Percentiles rank a stretch among this genome's conserved stretches.
Conservation (phyloP, 2,113 vertebrate genomes). For the Cheirogaleus medius region DNA sequence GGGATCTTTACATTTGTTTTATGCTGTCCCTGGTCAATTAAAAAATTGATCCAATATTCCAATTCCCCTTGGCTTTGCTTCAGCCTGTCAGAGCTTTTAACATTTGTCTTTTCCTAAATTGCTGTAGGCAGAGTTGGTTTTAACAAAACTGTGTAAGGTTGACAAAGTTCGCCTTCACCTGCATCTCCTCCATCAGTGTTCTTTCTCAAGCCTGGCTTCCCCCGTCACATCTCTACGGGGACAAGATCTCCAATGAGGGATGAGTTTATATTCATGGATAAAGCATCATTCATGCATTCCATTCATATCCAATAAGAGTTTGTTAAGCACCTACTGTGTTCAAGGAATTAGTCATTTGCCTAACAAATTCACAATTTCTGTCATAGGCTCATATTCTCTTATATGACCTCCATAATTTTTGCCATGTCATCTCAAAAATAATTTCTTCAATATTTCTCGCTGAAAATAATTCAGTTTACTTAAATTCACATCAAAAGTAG, state of each 20-base stretch:
- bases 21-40: slow-evolving; percentile 32
- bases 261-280: background rate
- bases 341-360: background rate
- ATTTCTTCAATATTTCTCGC: background rate
- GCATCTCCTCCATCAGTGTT: background rate
- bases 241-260: background rate
- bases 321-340: background rate
- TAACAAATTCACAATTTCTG: background rate
- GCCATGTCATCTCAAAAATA: background rate
- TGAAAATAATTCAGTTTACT: background rate
- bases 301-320: background rate
- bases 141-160: background rate
- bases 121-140: background rate
- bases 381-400: background rate
- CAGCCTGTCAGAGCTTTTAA: slow-evolving; percentile 41
- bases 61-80: slow-evolving; percentile 33
- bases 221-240: background rate
- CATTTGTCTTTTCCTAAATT: slow-evolving; percentile 35
- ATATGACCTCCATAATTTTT: background rate
- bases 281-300: background rate
- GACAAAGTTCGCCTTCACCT: background rate
- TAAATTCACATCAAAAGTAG: background rate
- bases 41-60: slow-evolving; percentile 50
- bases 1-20: slow-evolving; percentile 53
- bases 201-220: background rate